phyloP scores from a whole-genome alignment of 2,113 vertebrate species.

The Pionites leucogaster region DNA sequence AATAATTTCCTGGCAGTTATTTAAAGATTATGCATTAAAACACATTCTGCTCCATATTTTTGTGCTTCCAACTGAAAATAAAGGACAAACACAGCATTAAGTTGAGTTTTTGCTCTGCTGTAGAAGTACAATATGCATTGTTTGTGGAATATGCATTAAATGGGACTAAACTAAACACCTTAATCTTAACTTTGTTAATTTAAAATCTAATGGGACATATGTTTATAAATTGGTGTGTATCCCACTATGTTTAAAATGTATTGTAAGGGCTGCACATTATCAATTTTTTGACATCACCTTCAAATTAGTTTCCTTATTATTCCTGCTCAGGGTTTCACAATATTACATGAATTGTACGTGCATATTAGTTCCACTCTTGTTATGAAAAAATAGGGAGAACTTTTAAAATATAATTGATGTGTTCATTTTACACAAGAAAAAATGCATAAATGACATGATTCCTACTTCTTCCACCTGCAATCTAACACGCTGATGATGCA shows the following conservation, averaged over 20 bases:
- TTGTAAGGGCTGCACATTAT: not conserved
- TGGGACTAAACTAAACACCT: not conserved
- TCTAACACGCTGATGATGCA: not conserved
- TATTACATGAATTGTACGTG: not conserved
- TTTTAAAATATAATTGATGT: not conserved
- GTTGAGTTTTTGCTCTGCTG: not conserved
- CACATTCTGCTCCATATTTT: not conserved
- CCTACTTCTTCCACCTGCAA: not conserved
- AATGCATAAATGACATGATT: fast-evolving
- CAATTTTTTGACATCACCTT: not conserved
- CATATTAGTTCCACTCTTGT: not conserved
- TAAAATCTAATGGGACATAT: not conserved
- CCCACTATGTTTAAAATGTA: not conserved
- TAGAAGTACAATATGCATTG: not conserved
- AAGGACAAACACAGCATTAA: not conserved
- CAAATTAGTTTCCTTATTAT: not conserved
- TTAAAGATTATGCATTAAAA: not conserved
- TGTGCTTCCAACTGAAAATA: not conserved
- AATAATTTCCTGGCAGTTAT: not conserved
- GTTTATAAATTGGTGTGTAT: not conserved
- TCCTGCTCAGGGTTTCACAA: not conserved
- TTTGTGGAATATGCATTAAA: not conserved
- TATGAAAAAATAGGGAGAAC: not conserved
- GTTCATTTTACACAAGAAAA: not conserved
- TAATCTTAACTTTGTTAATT: not conserved